Percentiles rank a stretch among this genome's conserved stretches.
These are phyloP conservation scores for Leguminivora glycinivorella DNA, from an alignment of 1,140 invertebrate species.

Conservation along the genomic window DNA sequence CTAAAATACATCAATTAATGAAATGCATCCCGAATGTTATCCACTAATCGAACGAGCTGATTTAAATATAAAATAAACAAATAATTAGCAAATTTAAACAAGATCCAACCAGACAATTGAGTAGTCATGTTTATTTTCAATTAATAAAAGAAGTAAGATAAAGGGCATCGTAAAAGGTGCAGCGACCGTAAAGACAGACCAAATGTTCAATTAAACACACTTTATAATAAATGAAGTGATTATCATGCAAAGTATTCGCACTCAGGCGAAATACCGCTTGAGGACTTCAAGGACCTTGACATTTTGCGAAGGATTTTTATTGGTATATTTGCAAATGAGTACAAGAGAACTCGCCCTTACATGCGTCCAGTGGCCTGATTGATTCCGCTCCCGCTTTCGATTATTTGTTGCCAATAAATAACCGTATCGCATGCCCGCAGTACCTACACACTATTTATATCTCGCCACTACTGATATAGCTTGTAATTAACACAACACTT, in stretches of 20 bases:
- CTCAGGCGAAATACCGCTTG: slow-evolving; percentile 30
- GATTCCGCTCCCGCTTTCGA: slow-evolving; percentile 40
- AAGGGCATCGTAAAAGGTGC: slow-evolving; percentile 18
- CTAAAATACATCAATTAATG: too few relatives aligned
- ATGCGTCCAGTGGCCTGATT: slow-evolving; percentile 41
- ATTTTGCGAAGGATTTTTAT: slow-evolving; percentile 41
- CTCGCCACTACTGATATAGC: background rate
- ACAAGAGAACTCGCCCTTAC: slow-evolving; percentile 34
- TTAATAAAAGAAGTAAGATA: slow-evolving; percentile 24
- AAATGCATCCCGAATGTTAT: too few relatives aligned
- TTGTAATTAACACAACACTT: slow-evolving; percentile 22
- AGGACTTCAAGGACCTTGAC: slow-evolving; percentile 37
- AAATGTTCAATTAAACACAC: slow-evolving; percentile 49
- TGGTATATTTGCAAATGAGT: slow-evolving; percentile 35
- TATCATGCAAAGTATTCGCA: slow-evolving; percentile 38
- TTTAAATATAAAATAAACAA: background rate
- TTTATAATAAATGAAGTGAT: slow-evolving; percentile 50
- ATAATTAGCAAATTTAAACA: slow-evolving; percentile 5
- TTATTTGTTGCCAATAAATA: slow-evolving; percentile 39
- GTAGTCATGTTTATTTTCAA: slow-evolving; percentile 17
- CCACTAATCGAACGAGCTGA: too few relatives aligned
- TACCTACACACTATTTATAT: slow-evolving; percentile 18
- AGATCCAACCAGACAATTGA: background rate
- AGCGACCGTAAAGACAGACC: slow-evolving; percentile 41
- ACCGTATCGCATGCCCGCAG: slow-evolving; percentile 32